Evolutionary conservation across 2,113 vertebrate species (phyloP).

Genomic region (Alethe castanea): DNA sequence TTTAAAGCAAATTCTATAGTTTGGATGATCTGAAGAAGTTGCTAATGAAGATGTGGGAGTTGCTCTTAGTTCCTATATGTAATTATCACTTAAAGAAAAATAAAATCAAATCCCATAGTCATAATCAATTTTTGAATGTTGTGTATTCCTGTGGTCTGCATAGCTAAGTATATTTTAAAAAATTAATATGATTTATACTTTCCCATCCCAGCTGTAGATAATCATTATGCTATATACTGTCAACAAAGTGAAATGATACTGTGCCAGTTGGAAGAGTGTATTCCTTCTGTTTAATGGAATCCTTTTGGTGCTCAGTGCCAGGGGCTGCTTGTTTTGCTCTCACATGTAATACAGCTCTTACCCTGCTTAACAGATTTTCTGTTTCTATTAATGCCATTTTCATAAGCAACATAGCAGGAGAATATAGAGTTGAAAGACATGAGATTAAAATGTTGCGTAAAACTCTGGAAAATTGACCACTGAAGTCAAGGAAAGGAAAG

Average conservation of each 20-base stretch:
- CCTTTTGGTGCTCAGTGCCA: slow-evolving; percentile 27
- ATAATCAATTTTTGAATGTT: not conserved
- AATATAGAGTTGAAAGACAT: slow-evolving; percentile 36
- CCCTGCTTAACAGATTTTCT: slow-evolving; percentile 48
- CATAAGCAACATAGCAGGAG: slow-evolving; percentile 44
- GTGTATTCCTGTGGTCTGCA: not conserved
- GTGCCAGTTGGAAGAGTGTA: slow-evolving; percentile 39
- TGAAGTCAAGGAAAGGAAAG: slow-evolving; percentile 58
- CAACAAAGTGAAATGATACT: slow-evolving; percentile 38
- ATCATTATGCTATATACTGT: slow-evolving; percentile 44
- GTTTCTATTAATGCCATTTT: slow-evolving; percentile 50
- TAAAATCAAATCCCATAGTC: not conserved
- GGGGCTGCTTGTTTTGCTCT: slow-evolving; percentile 41
- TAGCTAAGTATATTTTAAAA: slow-evolving; percentile 33
- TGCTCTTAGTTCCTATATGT: slow-evolving; percentile 1
- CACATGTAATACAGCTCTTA: slow-evolving; percentile 1
- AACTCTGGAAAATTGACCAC: slow-evolving; percentile 37
- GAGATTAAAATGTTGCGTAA: slow-evolving; percentile 51
- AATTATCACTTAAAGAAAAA: not conserved
- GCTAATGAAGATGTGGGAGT: not conserved
- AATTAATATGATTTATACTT: slow-evolving; percentile 37
- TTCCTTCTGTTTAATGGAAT: slow-evolving; percentile 65
- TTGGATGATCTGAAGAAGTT: not conserved
- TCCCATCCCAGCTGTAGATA: slow-evolving; percentile 35
- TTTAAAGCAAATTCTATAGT: not conserved